These are phyloP conservation scores for Dryadula phaetusa DNA, from an alignment of 2,888 invertebrate species.

Conservation along the genomic window DNA sequence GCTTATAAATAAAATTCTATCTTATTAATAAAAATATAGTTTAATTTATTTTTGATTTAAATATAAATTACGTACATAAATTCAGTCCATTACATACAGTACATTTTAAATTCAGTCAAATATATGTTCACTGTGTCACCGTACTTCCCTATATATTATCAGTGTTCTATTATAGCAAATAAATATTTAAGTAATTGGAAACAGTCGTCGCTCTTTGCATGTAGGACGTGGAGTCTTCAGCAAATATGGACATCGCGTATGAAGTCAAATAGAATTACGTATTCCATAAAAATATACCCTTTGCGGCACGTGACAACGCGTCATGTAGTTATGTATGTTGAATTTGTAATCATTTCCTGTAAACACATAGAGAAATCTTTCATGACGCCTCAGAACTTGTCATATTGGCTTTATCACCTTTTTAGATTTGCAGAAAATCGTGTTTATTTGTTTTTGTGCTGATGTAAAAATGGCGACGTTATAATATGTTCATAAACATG, in stretches of 20 bases:
- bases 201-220: constrained; percentile 60
- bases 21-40: too few relatives aligned
- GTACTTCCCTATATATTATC: too few relatives aligned
- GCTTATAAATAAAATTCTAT: too few relatives aligned
- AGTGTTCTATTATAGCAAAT: constrained; percentile 2
- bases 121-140: too few relatives aligned
- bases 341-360: constrained; percentile 46
- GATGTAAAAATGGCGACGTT: too few relatives aligned
- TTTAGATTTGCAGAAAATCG: background rate
- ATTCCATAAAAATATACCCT: constrained; percentile 84
- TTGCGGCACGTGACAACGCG: constrained; percentile 76
- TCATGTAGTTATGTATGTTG: constrained; percentile 46
- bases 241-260: constrained; percentile 82
- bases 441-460: background rate
- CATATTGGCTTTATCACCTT: background rate
- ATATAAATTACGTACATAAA: too few relatives aligned
- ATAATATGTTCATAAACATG: too few relatives aligned
- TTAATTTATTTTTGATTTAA: too few relatives aligned
- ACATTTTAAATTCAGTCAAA: too few relatives aligned
- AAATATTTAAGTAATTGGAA: constrained; percentile 46
- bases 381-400: background rate
- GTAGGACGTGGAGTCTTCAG: constrained; percentile 69
- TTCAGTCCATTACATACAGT: too few relatives aligned
- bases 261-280: constrained; percentile 84
- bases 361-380: constrained; percentile 33